These are phyloP conservation scores for Nasonia longicornis DNA, from an alignment of 1,140 invertebrate genomes.

Conservation along the genomic window DNA sequence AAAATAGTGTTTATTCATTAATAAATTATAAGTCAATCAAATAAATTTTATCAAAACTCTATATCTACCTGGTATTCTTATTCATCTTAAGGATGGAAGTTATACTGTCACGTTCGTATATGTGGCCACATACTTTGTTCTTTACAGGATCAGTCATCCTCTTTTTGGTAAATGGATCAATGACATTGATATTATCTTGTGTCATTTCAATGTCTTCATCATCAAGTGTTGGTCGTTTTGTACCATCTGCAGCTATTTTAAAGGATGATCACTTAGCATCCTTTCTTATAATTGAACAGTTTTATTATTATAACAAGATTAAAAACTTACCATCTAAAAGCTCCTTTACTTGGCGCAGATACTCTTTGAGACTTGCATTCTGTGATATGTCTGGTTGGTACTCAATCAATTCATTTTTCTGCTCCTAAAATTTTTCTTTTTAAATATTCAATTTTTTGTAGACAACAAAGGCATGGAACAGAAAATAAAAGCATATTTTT, in stretches of 20 bases:
- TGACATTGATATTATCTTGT: constrained; percentile 55
- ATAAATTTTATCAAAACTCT: constrained; percentile 1
- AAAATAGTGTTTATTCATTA: constrained; percentile 11
- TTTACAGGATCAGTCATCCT: constrained; percentile 69
- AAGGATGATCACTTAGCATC: neutral
- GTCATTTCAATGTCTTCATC: constrained; percentile 58
- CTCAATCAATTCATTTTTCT: constrained; percentile 31
- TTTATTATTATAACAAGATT: neutral
- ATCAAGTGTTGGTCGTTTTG: neutral
- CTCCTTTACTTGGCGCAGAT: constrained; percentile 46
- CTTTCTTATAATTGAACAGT: neutral
- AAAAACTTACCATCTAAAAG: constrained; percentile 48
- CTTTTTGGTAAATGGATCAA: constrained; percentile 72
- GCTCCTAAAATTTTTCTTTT: constrained; percentile 27
- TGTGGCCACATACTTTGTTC: constrained; percentile 70
- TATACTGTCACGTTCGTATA: constrained; percentile 69
- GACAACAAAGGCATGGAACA: neutral
- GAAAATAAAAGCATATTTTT: constrained; percentile 7
- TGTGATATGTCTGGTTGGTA: constrained; percentile 44
- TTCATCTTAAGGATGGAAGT: constrained; percentile 62
- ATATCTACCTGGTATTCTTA: constrained; percentile 60
- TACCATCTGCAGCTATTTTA: constrained; percentile 25
- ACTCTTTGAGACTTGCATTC: constrained; percentile 47
- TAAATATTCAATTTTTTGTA: neutral
- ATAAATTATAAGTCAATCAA: constrained; percentile 18